A percentile compares a stretch with the other conserved stretches of the same genome.
phyloP scores from a whole-genome alignment of 2,888 invertebrate genomes.

The Amblyjoppa proteus region DNA sequence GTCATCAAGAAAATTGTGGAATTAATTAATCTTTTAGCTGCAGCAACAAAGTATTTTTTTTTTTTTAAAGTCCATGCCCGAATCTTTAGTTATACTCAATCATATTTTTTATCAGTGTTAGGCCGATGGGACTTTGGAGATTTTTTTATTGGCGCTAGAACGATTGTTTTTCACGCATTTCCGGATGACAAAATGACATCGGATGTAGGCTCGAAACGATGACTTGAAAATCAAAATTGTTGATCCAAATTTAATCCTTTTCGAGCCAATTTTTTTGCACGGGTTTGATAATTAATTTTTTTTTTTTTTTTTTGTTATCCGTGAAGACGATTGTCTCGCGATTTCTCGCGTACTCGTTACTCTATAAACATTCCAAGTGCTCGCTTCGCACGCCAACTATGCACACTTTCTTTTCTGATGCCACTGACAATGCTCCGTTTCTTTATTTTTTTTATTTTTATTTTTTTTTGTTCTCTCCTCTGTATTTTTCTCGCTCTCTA shows the following conservation, averaged over 20 bases:
- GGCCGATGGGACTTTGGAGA: too few species aligned
- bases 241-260: not conserved
- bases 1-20: too few species aligned
- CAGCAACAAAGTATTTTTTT: too few species aligned
- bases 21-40: too few species aligned
- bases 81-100: too few species aligned
- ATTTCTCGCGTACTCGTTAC: constrained; percentile 8
- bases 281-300: not conserved
- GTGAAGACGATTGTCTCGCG: not conserved
- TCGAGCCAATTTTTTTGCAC: not conserved
- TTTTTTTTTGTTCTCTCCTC: not conserved
- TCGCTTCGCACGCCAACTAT: constrained; percentile 36
- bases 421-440: constrained; percentile 20
- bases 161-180: too few species aligned
- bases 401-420: constrained; percentile 20
- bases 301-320: not conserved
- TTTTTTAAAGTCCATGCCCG: too few species aligned
- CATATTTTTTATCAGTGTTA: too few species aligned
- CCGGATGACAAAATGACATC: too few species aligned
- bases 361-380: not conserved
- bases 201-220: too few species aligned
- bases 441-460: not conserved
- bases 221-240: too few species aligned
- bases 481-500: constrained; percentile 1
- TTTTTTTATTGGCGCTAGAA: too few species aligned